Percentiles rank a stretch among this genome's conserved stretches.
phyloP scores from a whole-genome alignment of 2,888 invertebrate genomes.

The Tenthredo scrophulariae region DNA sequence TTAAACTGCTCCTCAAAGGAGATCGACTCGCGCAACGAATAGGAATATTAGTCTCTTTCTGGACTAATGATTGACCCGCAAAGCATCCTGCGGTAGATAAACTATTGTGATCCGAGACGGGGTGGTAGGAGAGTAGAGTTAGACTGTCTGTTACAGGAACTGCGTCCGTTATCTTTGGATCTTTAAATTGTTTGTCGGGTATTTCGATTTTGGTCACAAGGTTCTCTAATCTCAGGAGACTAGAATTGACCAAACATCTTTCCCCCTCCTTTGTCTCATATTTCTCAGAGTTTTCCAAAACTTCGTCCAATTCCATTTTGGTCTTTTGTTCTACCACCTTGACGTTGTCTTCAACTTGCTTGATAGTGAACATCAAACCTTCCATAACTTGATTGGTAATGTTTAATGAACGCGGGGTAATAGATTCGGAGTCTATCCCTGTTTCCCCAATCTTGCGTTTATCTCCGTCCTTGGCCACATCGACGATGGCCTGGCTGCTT shows the following conservation, averaged over 20 bases:
- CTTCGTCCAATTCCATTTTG: slow-evolving; percentile 74
- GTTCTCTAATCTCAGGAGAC: slow-evolving; percentile 72
- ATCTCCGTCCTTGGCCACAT: not conserved
- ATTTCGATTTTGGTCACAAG: slow-evolving; percentile 74
- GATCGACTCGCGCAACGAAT: not conserved
- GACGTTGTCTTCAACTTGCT: slow-evolving; percentile 71
- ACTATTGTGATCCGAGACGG: not conserved
- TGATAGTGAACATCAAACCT: slow-evolving; percentile 75
- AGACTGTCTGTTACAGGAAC: not conserved
- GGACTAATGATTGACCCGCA: not conserved
- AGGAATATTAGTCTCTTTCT: not conserved
- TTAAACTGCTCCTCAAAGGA: not conserved
- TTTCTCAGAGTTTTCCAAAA: slow-evolving; percentile 76
- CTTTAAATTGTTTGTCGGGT: slow-evolving; percentile 54
- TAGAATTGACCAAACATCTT: slow-evolving; percentile 73
- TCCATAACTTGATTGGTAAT: slow-evolving; percentile 77
- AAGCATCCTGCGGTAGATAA: not conserved
- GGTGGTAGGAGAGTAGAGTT: not conserved
- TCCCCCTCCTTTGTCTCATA: slow-evolving; percentile 73
- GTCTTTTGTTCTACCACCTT: slow-evolving; percentile 75
- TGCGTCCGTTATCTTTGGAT: not conserved
- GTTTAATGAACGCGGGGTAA: slow-evolving; percentile 67
- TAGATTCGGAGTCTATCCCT: not conserved
- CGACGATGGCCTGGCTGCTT: not conserved
- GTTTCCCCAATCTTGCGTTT: not conserved